A percentile compares a stretch with the other conserved stretches of the same genome.
Conservation (phyloP, 2,113 vertebrate species). For the Panthera leo region DNA sequence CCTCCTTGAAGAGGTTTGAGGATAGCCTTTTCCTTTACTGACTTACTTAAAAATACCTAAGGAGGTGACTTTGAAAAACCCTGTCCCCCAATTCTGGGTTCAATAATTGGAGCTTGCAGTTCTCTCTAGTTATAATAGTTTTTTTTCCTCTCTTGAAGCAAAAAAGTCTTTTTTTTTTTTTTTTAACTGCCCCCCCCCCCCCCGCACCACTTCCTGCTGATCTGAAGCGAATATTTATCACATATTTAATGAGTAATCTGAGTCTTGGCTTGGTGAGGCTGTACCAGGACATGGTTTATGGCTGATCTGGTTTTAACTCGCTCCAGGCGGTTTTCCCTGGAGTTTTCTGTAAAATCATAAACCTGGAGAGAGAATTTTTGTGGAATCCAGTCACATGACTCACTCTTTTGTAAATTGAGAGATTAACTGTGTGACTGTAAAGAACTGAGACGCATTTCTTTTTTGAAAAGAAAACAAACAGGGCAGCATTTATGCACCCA, state of each 20-base stretch:
- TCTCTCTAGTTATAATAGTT: not conserved
- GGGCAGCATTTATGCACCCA: not conserved
- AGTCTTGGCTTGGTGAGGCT: conserved; percentile 63
- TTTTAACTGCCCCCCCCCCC: not conserved
- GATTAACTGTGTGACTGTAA: conserved; percentile 70
- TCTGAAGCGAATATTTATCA: conserved; percentile 70
- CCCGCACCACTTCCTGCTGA: conserved; percentile 39
- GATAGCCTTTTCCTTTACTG: not conserved
- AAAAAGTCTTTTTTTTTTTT: not conserved
- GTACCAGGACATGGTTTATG: conserved; percentile 69
- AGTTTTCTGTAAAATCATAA: conserved; percentile 85
- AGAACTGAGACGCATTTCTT: conserved; percentile 30
- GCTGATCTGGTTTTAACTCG: conserved; percentile 68
- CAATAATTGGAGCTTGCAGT: not conserved
- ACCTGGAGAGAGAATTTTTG: conserved; percentile 82
- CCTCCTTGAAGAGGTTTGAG: not conserved
- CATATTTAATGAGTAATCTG: conserved; percentile 78
- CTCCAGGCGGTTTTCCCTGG: conserved; percentile 82
- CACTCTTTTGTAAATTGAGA: conserved; percentile 67
- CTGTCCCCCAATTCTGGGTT: not conserved
- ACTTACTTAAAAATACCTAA: not conserved
- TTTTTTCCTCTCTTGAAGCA: not conserved
- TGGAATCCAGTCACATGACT: conserved; percentile 71
- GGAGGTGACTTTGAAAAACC: not conserved
- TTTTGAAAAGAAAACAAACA: conserved; percentile 56